These are phyloP conservation scores for Catharus bicknelli DNA, from an alignment of 2,113 vertebrate species.

Conservation along the genomic window DNA sequence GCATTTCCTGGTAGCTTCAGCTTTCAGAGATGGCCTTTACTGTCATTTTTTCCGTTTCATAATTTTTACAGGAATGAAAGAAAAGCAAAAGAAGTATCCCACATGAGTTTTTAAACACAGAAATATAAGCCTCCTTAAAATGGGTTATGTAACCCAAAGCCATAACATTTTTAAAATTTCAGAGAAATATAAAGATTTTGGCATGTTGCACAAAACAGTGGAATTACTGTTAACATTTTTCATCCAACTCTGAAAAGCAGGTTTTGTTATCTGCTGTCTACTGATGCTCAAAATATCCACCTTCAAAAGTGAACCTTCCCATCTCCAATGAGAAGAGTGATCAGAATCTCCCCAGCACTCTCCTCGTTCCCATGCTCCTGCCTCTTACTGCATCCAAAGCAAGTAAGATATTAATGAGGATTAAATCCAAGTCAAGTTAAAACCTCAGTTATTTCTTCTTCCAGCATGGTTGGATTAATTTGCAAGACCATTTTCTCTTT, in stretches of 20 bases:
- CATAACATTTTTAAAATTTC: not conserved
- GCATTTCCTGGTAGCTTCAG: not conserved
- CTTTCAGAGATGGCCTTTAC: not conserved
- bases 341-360: not conserved
- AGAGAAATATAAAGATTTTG: not conserved
- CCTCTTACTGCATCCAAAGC: not conserved
- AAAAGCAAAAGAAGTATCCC: not conserved
- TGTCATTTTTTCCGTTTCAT: not conserved
- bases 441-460: not conserved
- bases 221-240: not conserved
- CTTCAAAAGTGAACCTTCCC: not conserved
- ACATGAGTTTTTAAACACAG: not conserved
- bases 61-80: not conserved
- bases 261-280: not conserved
- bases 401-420: not conserved
- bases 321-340: not conserved
- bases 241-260: not conserved
- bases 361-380: not conserved
- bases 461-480: not conserved
- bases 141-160: not conserved
- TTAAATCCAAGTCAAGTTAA: not conserved
- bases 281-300: not conserved
- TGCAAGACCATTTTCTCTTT: not conserved
- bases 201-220: not conserved
- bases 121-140: not conserved